phyloP scores from a whole-genome alignment of 1,140 invertebrate genomes.

The Pinna nobilis region DNA sequence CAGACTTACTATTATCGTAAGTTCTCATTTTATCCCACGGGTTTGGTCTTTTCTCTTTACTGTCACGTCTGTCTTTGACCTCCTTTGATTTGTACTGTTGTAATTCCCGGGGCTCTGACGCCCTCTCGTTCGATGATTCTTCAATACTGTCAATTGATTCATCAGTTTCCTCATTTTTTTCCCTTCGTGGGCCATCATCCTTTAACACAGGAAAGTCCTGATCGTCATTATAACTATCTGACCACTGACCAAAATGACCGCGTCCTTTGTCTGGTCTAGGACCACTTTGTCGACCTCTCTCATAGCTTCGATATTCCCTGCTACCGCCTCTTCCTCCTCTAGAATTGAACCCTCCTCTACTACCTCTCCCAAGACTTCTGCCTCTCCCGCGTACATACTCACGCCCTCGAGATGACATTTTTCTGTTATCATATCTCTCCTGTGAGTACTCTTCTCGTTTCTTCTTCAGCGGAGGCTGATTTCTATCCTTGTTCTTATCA shows the following conservation, averaged over 20 bases:
- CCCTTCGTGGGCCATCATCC: conserved; percentile 48
- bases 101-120: not conserved
- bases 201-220: conserved; percentile 55
- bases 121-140: conserved; percentile 11
- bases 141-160: conserved; percentile 58
- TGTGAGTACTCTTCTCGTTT: conserved; percentile 46
- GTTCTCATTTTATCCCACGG: conserved; percentile 4
- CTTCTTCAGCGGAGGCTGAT: conserved; percentile 52
- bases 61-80: conserved; percentile 25
- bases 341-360: conserved; percentile 42
- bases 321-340: conserved; percentile 42
- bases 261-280: conserved; percentile 48
- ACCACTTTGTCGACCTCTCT: conserved; percentile 40
- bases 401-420: conserved; percentile 61
- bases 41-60: conserved; percentile 4
- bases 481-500: conserved; percentile 20
- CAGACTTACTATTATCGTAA: not conserved
- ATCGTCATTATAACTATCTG: conserved; percentile 49
- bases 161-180: conserved; percentile 71
- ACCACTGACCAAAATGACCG: conserved; percentile 26
- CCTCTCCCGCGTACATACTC: conserved; percentile 69
- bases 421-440: conserved; percentile 42
- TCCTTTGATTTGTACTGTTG: not conserved
- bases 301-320: conserved; percentile 53
- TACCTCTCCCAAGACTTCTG: conserved; percentile 57